Base-by-base conservation (phyloP, 2,797 vertebrate species). In the Tarsius wallacei region DNA sequence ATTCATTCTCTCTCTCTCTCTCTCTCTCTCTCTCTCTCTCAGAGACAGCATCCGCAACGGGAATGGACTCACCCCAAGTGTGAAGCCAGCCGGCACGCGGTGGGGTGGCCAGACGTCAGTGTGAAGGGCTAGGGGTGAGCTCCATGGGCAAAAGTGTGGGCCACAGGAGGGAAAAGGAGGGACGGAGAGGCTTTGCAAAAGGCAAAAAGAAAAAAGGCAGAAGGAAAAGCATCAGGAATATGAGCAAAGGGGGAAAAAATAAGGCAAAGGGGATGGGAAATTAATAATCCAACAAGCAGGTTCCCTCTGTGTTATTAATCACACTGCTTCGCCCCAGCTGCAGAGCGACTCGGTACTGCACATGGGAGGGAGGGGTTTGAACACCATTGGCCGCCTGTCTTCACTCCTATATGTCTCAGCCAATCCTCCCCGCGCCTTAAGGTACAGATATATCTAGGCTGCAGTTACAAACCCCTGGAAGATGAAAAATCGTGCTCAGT, bases 231-330 rank as follows among this genome's bases (percentile, higher is more conserved):
- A 61, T 98, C 98, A 95, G 98, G 98, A 98, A 97, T 98, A 97
- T 98, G 98, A 98, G 94, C 98, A 97, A 98, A 87, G 91, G 12
- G 12, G n/a, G 77, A 59, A 77, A 89, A 87, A 97, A 97, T 94
- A 98, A 98, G 95, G 98, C 97, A 97, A 98, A 98, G 98, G 98
- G 98, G 98, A 99, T 96, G 97, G 98, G 98, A 99, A 99, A 99
- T 99, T 99, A 99, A 99, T 99, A 99, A 99, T 99, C 99, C 99
- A 99, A 99, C 98, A 99, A 99, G 99, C 99, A 99, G 99, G 98
- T 98, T 99, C 98, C 98, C 98, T 99, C 98, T 87, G 98, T 99
- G 99, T 99, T 99, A 99, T 99, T 99, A 99, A 99, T 99, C 99
- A 99, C 98, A 97, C 98, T 97, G 99, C 98, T 98, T 99, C 98